Base-by-base conservation (phyloP, 1,140 invertebrate genomes). In the Lutraria rhynchaena region DNA sequence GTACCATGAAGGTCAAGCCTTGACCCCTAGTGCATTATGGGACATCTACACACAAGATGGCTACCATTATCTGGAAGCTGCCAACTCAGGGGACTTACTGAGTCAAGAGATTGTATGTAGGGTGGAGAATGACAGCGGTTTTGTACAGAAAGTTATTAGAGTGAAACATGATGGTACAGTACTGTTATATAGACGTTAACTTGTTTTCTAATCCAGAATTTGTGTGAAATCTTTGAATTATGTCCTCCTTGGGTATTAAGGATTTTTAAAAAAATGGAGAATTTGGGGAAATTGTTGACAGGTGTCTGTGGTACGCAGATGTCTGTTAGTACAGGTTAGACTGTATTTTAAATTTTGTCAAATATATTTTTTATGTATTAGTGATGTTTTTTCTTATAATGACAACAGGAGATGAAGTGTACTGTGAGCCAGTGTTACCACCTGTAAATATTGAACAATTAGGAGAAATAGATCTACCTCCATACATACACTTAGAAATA, bases 361-460 rank as follows among this genome's bases (percentile, higher is more conserved):
- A n/a, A n/a, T n/a, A n/a, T n/a, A n/a, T n/a, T n/a, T n/a, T n/a
- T n/a, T n/a, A n/a, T n/a, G n/a, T n/a, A n/a, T n/a, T n/a, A n/a
- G n/a, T n/a, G n/a, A n/a, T n/a, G n/a, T n/a, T n/a, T n/a, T n/a
- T n/a, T n/a, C n/a, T n/a, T n/a, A n/a, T n/a, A n/a, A n/a, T n/a
- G n/a, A n/a, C n/a, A n/a, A n/a, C 55, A 74, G 71, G 71, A 29
- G 27, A 60, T 24, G 71, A 74, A 33, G 71, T 74, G 22, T 74
- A 74, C 31, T 46, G 51, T 57, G 71, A 74, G 31, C 71, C 71
- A 9, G 37, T 74, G 9, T 46, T 74, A 22, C 71, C 71, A 17
- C 71, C 71, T 29, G 53, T 74, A 5, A 44, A n/a, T 27, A n/a
- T 17, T 3, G 71, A 74, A 29, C 29, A 33, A 2, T 15, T n/a